phyloP scores from a whole-genome alignment of 2,797 vertebrate genomes.

The Bovichtus diacanthus region DNA sequence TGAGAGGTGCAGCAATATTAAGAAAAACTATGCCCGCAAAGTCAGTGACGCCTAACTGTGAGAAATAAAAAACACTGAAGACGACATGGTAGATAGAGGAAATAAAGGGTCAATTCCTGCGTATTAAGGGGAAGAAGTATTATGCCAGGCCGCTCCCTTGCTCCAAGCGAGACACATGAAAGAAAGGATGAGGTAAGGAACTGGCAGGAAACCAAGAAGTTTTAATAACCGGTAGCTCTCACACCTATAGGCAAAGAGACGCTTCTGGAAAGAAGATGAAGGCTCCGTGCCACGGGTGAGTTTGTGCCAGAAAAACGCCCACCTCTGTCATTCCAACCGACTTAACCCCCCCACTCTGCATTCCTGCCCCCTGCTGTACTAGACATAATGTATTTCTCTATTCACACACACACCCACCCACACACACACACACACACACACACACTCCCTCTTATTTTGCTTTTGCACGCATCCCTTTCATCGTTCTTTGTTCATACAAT shows the following conservation, averaged over 20 bases:
- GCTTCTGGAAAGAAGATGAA: conserved; percentile 24
- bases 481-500: neutral
- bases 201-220: conserved; percentile 48
- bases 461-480: conserved; percentile 57
- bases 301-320: conserved; percentile 57
- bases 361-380: conserved; percentile 51
- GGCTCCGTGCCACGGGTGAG: conserved; percentile 26
- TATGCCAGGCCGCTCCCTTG: conserved; percentile 54
- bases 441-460: conserved; percentile 45
- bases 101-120: conserved; percentile 14
- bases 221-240: conserved; percentile 47
- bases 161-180: conserved; percentile 31
- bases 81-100: neutral
- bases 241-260: conserved; percentile 40
- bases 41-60: neutral
- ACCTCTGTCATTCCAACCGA: conserved; percentile 52
- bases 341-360: conserved; percentile 23
- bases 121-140: conserved; percentile 17
- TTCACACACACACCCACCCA: conserved; percentile 10
- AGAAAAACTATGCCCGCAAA: neutral
- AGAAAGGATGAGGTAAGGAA: conserved; percentile 29
- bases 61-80: neutral
- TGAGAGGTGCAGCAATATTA: neutral
- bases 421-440: conserved; percentile 1
- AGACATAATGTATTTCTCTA: conserved; percentile 31